phyloP scores from a whole-genome alignment of 2,888 invertebrate genomes.

The Sminthurides aquaticus region DNA sequence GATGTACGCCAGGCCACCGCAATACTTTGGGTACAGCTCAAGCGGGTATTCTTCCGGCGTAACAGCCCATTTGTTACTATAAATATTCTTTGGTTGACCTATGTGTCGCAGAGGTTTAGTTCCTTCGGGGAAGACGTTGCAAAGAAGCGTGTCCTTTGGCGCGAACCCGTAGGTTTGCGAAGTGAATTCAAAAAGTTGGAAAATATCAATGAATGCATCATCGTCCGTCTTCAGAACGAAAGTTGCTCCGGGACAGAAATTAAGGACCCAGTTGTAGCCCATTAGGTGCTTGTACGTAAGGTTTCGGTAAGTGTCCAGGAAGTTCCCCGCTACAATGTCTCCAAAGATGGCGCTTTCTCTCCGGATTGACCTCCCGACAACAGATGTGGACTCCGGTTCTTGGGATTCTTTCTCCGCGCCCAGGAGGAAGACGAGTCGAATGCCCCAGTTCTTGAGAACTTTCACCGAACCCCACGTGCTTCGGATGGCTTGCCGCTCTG shows the following conservation, averaged over 20 bases:
- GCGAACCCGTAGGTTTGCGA: slow-evolving; percentile 36
- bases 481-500: slow-evolving; percentile 44
- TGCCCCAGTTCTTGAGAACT: slow-evolving; percentile 30
- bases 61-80: slow-evolving; percentile 44
- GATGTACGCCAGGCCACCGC: slow-evolving; percentile 45
- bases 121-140: slow-evolving; percentile 43
- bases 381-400: slow-evolving; percentile 7
- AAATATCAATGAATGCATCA: slow-evolving; percentile 44
- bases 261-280: slow-evolving; percentile 43
- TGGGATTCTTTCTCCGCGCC: slow-evolving; percentile 25
- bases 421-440: slow-evolving; percentile 43
- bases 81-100: background rate
- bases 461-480: slow-evolving; percentile 45
- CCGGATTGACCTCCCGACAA: slow-evolving; percentile 36
- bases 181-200: slow-evolving; percentile 42
- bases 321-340: slow-evolving; percentile 40
- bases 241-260: slow-evolving; percentile 39
- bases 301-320: slow-evolving; percentile 44
- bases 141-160: slow-evolving; percentile 39
- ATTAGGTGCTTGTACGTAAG: slow-evolving; percentile 44
- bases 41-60: slow-evolving; percentile 43
- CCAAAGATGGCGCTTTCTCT: slow-evolving; percentile 42
- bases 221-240: slow-evolving; percentile 44
- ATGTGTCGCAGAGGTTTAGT: slow-evolving; percentile 36
- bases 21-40: slow-evolving; percentile 44